These are phyloP conservation scores for Drosophila cognata DNA, from an alignment of 2,888 invertebrate species.

Conservation along the genomic window DNA sequence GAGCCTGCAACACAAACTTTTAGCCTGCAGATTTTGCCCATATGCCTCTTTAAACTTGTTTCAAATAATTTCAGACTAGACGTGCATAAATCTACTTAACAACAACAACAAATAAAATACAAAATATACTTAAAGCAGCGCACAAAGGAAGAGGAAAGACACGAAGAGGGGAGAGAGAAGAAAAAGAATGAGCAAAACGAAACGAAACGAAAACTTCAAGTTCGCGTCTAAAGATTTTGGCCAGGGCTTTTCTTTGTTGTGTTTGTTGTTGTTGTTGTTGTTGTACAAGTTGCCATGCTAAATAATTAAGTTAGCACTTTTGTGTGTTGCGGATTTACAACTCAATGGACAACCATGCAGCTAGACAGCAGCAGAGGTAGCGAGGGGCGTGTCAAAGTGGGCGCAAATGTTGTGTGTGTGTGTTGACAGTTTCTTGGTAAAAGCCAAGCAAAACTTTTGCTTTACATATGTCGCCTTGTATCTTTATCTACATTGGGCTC, in stretches of 20 bases:
- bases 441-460: conserved; percentile 51
- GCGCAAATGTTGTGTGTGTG: conserved; percentile 37
- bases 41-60: conserved; percentile 75
- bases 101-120: conserved; percentile 52
- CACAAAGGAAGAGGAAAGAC: conserved; percentile 19
- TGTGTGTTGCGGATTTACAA: conserved; percentile 72
- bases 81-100: conserved; percentile 80
- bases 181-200: conserved; percentile 7
- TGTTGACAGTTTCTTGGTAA: conserved; percentile 75
- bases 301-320: conserved; percentile 80
- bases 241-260: conserved; percentile 72
- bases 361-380: neutral
- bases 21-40: conserved; percentile 53
- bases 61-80: conserved; percentile 79
- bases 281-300: conserved; percentile 68
- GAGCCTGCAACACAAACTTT: conserved; percentile 9
- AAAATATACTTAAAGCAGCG: conserved; percentile 47
- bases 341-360: conserved; percentile 37
- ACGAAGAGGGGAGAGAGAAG: neutral
- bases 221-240: conserved; percentile 63
- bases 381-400: conserved; percentile 14
- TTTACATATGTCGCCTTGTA: conserved; percentile 64
- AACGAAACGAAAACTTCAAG: conserved; percentile 56
- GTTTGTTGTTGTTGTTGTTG: conserved; percentile 1
- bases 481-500: conserved; percentile 41